phyloP scores from a whole-genome alignment of 2,113 vertebrate species.

The Stercorarius parasiticus region DNA sequence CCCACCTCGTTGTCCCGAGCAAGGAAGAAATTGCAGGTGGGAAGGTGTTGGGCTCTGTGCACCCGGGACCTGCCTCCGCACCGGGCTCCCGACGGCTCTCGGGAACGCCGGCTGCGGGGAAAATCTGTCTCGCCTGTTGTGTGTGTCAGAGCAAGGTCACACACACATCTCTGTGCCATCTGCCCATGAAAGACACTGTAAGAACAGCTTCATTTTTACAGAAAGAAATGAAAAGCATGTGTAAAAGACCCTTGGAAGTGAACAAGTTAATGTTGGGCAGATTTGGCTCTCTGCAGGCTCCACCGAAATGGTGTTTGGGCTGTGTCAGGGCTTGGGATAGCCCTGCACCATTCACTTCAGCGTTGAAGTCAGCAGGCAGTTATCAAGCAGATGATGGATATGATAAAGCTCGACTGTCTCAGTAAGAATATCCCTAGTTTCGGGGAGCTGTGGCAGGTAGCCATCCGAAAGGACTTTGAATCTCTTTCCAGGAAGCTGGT shows the following conservation, averaged over 20 bases:
- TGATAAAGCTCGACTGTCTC: fast-evolving
- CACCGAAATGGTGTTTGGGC: neutral
- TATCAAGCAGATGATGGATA: neutral
- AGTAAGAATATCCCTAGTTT: neutral
- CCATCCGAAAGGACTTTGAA: neutral
- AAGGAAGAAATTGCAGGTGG: fast-evolving
- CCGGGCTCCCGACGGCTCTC: fast-evolving
- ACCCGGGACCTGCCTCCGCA: fast-evolving
- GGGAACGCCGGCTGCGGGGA: neutral
- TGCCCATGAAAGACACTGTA: fast-evolving
- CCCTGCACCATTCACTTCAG: fast-evolving
- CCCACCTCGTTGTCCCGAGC: fast-evolving
- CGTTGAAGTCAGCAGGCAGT: neutral
- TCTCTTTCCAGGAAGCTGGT: neutral
- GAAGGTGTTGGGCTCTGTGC: fast-evolving
- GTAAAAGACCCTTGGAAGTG: neutral
- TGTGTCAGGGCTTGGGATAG: neutral
- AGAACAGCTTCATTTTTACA: neutral
- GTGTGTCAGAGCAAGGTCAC: fast-evolving
- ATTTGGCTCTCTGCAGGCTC: neutral
- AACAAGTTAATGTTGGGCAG: fast-evolving
- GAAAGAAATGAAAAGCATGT: fast-evolving
- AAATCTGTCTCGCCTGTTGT: too few species aligned
- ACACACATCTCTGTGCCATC: fast-evolving
- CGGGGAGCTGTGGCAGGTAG: neutral